A percentile compares a stretch with the other conserved stretches of the same genome.
These are phyloP conservation scores for Xestia rhomboidea DNA, from an alignment of 2,888 invertebrate genomes.

Conservation along the genomic window DNA sequence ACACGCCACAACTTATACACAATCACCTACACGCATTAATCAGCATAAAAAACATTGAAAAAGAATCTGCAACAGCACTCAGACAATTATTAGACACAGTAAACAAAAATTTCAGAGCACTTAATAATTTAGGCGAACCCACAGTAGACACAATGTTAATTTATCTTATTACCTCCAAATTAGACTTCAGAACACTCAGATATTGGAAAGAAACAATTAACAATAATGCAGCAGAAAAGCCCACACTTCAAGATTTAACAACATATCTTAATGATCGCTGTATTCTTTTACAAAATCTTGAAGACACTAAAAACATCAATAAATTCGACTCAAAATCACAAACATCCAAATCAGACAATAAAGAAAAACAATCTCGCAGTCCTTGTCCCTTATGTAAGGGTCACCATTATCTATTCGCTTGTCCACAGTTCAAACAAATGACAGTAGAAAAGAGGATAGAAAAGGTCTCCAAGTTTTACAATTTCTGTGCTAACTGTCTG, in stretches of 20 bases:
- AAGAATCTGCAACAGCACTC: constrained; percentile 5
- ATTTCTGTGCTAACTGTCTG: background rate
- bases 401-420: background rate
- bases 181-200: constrained; percentile 1
- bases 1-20: background rate
- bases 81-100: constrained; percentile 1
- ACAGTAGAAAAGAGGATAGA: background rate
- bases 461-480: background rate
- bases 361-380: background rate
- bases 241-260: constrained; percentile 1
- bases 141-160: background rate
- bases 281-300: background rate
- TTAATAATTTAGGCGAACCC: background rate
- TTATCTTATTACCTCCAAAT: background rate
- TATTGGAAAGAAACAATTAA: background rate
- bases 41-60: background rate
- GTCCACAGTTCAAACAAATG: background rate
- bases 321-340: background rate
- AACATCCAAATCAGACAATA: background rate
- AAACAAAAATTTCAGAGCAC: background rate
- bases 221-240: background rate
- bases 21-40: constrained; percentile 1
- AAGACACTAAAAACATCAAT: background rate
- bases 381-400: constrained; percentile 1
- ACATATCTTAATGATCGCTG: background rate